Percentiles rank a stretch among this genome's conserved stretches.
These are phyloP conservation scores for Eremophila alpestris DNA, from an alignment of 2,797 vertebrate species.

Conservation along the genomic window DNA sequence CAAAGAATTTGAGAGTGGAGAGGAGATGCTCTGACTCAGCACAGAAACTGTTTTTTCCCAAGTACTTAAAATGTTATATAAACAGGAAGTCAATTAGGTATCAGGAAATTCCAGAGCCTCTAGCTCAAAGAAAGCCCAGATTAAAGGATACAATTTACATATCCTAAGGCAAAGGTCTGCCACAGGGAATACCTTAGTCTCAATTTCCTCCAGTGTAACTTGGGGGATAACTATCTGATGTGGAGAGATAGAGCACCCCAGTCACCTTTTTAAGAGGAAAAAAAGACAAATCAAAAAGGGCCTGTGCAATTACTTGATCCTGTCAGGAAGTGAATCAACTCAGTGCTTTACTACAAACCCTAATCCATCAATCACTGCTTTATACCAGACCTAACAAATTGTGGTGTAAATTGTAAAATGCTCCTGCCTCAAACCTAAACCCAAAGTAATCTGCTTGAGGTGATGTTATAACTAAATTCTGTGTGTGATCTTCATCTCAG, in stretches of 20 bases:
- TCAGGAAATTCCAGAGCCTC: conserved; percentile 67
- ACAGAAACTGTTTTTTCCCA: conserved; percentile 62
- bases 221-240: not conserved
- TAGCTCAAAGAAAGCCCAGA: conserved; percentile 55
- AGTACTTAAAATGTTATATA: conserved; percentile 60
- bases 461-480: not conserved
- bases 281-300: not conserved
- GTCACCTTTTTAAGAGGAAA: not conserved
- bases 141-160: conserved; percentile 48
- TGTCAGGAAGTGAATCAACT: conserved; percentile 15
- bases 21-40: conserved; percentile 62
- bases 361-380: not conserved
- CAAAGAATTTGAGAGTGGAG: not conserved
- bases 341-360: not conserved
- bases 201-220: conserved; percentile 13
- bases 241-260: not conserved
- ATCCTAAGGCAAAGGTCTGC: conserved; percentile 47
- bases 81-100: conserved; percentile 71
- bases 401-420: not conserved
- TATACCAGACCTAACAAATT: not conserved
- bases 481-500: not conserved
- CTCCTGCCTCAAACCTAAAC: not conserved
- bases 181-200: conserved; percentile 16
- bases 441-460: not conserved
- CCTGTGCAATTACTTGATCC: not conserved